Conservation (phyloP, 2,113 vertebrate species). For the Perca schrenkii region DNA sequence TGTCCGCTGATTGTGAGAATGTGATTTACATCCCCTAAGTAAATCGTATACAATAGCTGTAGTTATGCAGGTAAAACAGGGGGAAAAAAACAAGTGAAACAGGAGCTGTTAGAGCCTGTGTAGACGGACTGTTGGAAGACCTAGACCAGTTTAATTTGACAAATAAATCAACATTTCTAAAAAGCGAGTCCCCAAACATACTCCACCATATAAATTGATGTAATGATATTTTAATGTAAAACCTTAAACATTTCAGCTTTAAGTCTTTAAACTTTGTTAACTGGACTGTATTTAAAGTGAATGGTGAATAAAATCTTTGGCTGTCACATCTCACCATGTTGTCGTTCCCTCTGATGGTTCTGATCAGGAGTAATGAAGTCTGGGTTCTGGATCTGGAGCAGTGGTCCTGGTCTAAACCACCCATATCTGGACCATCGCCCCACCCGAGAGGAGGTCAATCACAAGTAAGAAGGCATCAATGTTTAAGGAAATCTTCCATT, state of each 20-base stretch:
- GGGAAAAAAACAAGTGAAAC: background rate
- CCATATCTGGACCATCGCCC: slow-evolving; percentile 89
- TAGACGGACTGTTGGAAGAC: background rate
- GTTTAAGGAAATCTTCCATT: background rate
- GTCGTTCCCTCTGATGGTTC: slow-evolving; percentile 10
- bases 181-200: background rate
- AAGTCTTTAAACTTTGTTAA: background rate
- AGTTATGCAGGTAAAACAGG: background rate
- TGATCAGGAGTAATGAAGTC: slow-evolving; percentile 94
- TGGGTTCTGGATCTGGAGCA: slow-evolving; percentile 98
- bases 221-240: background rate
- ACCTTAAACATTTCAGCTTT: background rate
- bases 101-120: background rate
- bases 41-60: background rate
- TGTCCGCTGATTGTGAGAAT: slow-evolving; percentile 1
- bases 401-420: slow-evolving; percentile 97
- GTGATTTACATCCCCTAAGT: background rate
- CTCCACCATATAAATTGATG: background rate
- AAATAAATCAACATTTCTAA: background rate
- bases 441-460: slow-evolving; percentile 97
- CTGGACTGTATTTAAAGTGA: background rate
- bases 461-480: slow-evolving; percentile 85
- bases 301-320: background rate
- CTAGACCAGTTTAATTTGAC: background rate
- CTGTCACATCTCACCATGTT: slow-evolving; percentile 11